Evolutionary conservation across 1,140 invertebrate genomes (phyloP), one percentile per base, ranked within the genome.

Genomic region (Ooceraea biroi): DNA sequence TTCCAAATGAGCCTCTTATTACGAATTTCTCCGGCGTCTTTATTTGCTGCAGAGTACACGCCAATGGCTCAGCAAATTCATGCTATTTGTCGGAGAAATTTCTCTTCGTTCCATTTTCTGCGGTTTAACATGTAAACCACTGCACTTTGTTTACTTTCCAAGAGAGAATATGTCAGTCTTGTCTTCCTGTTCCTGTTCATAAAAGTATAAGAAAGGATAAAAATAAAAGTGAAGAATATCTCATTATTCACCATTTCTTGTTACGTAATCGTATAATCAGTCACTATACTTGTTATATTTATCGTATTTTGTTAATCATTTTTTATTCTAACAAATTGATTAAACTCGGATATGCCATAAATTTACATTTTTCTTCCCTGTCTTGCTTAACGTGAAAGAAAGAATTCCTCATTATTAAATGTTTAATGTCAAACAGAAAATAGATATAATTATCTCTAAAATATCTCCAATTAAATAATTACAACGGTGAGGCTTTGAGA

Each of bases 61-160:
- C 76, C 76, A 80, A 80, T 80, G 76, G 76, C 76, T 80, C 76
- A 80, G 76, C 76, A 80, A 80, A 80, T 80, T 80, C 65, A 71
- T 80, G 76, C 76, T 71, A 80, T 80, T 80, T 71, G 76, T 80
- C 65, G 76, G 76, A 71, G 76, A n/a, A 80, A 80, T 69, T 80
- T 80, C 76, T 69, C 65, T 80, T 17, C 76, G 76, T 78, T 78
- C 76, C 76, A 69, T 80, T 80, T 80, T 80, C 76, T 58, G 76
- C 76, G 76, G 50, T 80, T 80, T 80, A 80, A 71, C 76, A 80
- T 80, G 76, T 80, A 80, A 80, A 80, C 76, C 65, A 57, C 76
- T 71, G 76, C 63, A 71, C 76, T 80, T 80, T 80, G 76, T 80
- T 80, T 80, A 80, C 76, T 80, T 71, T 80, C 76, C 76, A 80